Conservation (phyloP, 2,888 invertebrate species). For the Hydriomena furcata region DNA sequence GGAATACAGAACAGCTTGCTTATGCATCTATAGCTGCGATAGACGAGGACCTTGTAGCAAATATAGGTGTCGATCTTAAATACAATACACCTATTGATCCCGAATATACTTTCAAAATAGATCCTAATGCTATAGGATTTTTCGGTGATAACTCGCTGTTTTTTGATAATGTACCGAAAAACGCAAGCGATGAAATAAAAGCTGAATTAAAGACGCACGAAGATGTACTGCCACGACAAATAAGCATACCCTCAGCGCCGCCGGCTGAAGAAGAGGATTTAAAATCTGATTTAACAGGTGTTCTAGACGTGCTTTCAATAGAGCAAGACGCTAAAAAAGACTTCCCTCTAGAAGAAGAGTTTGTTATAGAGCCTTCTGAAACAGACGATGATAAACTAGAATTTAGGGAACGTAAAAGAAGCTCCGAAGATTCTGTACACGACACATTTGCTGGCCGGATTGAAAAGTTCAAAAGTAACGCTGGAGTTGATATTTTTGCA, state of each 20-base stretch:
- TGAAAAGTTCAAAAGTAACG: conserved; percentile 60
- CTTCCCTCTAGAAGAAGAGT: conserved; percentile 70
- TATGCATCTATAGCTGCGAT: conserved; percentile 12
- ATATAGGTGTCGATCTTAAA: conserved; percentile 2
- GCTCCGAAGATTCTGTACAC: conserved; percentile 48
- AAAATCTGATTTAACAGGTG: conserved; percentile 65
- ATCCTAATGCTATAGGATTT: conserved; percentile 51
- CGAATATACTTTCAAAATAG: conserved; percentile 49
- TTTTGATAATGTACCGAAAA: conserved; percentile 57
- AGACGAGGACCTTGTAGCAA: conserved; percentile 16
- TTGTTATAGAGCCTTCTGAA: conserved; percentile 68
- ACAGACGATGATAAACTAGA: conserved; percentile 72
- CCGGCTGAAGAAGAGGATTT: conserved; percentile 64
- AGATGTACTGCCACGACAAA: conserved; percentile 50
- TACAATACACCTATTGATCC: conserved; percentile 32
- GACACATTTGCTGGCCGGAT: conserved; percentile 72
- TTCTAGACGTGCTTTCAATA: conserved; percentile 69
- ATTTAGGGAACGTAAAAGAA: conserved; percentile 48
- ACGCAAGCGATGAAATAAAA: conserved; percentile 68
- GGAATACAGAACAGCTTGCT: conserved; percentile 45
- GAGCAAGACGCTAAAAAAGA: conserved; percentile 75
- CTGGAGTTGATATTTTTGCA: conserved; percentile 2
- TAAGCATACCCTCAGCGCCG: conserved; percentile 62
- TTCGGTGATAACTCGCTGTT: conserved; percentile 54
- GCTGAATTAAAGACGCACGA: conserved; percentile 62